Evolutionary conservation across 30 jellyfish, hydroid and myxozoan species (phyloP), one percentile per base, ranked within the genome.

Genomic region (Phacellophora camtschatica): DNA sequence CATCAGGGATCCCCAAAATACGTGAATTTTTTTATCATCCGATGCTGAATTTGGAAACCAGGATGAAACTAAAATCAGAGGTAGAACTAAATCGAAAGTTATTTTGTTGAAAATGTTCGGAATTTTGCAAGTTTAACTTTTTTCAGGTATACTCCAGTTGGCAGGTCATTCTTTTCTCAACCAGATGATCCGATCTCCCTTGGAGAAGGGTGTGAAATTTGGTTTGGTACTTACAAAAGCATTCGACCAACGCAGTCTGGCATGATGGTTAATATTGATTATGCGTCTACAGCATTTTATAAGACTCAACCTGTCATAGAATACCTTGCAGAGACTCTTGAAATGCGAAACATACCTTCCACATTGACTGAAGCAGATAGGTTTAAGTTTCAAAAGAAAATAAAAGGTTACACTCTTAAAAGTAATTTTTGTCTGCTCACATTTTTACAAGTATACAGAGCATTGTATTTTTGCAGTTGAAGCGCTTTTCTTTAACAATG

Each of bases 191-290:
- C 76, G 62, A 43, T 84, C 4, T 56, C 62, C 33, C 79, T 84
- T 37, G 95, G 88, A 18, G 77, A 56, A 4, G 88, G 84, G 5
- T 68, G 83, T 24, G 83, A 77, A 67, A 37, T 84, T 31, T 84
- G 95, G 95, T 39, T 48, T 58, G 95, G 95, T 3, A 69, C 87
- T 45, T 73, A 63, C 62, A 69, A 54, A n/a, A 79, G 95, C 30
- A 62, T 84, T 7, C 48, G 95, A 22, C 88, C 88, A 4, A 36
- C 88, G 15, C 88, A 75, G n/a, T 71, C 82, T 74, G 82, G 82
- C 15, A 79, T 77, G 74, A 30, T 84, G 78, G 23, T 84, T 20
- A 84, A 84, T 49, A 56, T 84, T 27, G 95, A 71, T 31, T 35
- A 31, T 19, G 88, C 95, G 0, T 34, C 83, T 34, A 71, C 78